Evolutionary conservation across 1,140 invertebrate species (phyloP).

Genomic region (Battus philenor): DNA sequence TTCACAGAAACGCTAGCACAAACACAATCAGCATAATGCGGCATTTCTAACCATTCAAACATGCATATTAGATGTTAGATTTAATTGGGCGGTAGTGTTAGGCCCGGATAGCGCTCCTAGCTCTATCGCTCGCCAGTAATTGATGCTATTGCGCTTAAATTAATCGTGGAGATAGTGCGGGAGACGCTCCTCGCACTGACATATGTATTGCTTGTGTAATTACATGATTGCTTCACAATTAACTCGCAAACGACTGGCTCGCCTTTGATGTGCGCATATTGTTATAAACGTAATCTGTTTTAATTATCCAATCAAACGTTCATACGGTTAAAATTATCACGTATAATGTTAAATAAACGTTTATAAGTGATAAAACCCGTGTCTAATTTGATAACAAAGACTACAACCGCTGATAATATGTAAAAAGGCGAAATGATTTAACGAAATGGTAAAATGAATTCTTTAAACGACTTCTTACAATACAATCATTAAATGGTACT

Average conservation of each 20-base stretch:
- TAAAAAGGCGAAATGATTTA: no score
- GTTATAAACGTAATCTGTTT: no score
- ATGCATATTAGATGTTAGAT: background rate
- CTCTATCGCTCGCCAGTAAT: constrained; percentile 42
- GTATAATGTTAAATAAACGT: no score
- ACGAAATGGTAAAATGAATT: no score
- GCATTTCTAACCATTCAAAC: background rate
- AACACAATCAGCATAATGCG: constrained; percentile 2
- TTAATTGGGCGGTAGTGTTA: constrained; percentile 19
- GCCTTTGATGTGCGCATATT: no score
- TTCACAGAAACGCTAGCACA: background rate
- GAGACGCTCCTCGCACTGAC: constrained; percentile 21
- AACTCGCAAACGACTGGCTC: background rate
- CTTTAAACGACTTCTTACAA: no score
- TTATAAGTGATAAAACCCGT: no score
- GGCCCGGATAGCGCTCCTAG: constrained; percentile 22
- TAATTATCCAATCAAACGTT: no score
- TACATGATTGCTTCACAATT: constrained; percentile 8
- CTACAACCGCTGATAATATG: no score
- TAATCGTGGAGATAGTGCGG: constrained; percentile 40
- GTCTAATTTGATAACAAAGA: no score
- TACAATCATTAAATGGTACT: no score
- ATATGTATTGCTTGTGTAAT: constrained; percentile 21
- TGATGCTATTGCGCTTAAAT: constrained; percentile 54
- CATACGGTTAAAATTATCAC: no score